Conservation (phyloP, 2,888 invertebrate genomes). For the Kuschelorhynchus macadamiae region DNA sequence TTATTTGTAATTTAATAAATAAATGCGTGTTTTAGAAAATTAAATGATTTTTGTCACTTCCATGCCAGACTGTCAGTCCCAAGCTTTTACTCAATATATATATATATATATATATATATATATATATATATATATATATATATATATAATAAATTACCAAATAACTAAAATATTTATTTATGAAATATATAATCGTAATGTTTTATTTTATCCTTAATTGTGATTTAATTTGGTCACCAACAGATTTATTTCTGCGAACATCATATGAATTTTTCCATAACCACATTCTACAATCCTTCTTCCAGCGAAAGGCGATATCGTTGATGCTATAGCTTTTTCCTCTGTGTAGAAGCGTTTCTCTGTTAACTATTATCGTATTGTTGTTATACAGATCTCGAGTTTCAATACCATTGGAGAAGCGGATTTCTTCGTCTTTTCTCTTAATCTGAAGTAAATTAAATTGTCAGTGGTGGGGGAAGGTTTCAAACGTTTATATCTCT, state of each 20-base stretch:
- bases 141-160: no score
- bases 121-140: no score
- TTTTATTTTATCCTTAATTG: constrained; percentile 26
- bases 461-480: background rate
- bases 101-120: no score
- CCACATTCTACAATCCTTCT: constrained; percentile 80
- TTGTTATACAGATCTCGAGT: constrained; percentile 38
- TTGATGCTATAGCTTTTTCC: constrained; percentile 68
- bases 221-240: constrained; percentile 55
- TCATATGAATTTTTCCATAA: constrained; percentile 71
- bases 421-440: constrained; percentile 24
- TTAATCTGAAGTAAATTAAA: constrained; percentile 24
- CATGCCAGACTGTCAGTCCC: no score
- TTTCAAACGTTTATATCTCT: no score
- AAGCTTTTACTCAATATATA: no score
- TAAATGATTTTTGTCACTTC: no score
- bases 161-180: no score
- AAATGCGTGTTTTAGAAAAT: no score
- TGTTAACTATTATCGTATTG: constrained; percentile 42
- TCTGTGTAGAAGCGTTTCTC: constrained; percentile 29
- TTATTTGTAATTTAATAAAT: no score
- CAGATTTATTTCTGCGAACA: constrained; percentile 59
- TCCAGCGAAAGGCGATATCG: constrained; percentile 78
- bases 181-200: no score
- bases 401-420: constrained; percentile 36